A percentile compares a stretch with the other conserved stretches of the same genome.
phyloP scores from a whole-genome alignment of 2,888 invertebrate species.

The Microchrysa polita region DNA sequence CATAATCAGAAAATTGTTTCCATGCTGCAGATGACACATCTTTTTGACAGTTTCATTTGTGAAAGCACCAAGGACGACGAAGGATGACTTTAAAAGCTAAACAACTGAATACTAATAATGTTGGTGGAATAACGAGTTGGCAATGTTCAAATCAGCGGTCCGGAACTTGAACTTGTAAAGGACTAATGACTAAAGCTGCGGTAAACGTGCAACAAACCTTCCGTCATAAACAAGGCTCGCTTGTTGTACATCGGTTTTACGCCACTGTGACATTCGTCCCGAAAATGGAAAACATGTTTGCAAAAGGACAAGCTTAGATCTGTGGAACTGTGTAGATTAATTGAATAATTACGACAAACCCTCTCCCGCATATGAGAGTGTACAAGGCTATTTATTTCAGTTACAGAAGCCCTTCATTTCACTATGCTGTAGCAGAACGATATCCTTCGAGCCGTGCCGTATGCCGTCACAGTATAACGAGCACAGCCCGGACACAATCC shows the following conservation, averaged over 20 bases:
- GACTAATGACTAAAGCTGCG: too few relatives aligned
- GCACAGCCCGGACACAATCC: neutral
- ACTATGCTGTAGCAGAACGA: neutral
- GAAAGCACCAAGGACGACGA: constrained; percentile 32
- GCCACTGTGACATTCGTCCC: constrained; percentile 14
- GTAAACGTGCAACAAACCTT: too few relatives aligned
- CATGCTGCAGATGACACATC: constrained; percentile 46
- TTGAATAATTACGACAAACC: constrained; percentile 54
- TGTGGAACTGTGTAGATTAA: constrained; percentile 52
- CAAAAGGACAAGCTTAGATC: constrained; percentile 10
- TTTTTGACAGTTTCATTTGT: constrained; percentile 47
- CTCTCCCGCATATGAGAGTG: constrained; percentile 50
- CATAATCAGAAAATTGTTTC: constrained; percentile 47
- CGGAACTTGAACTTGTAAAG: neutral
- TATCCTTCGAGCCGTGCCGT: neutral
- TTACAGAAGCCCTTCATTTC: constrained; percentile 34
- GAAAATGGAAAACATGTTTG: constrained; percentile 21
- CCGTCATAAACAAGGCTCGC: too few relatives aligned
- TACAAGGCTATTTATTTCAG: constrained; percentile 48
- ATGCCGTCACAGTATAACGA: constrained; percentile 1
- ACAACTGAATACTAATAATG: constrained; percentile 41
- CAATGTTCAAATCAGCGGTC: neutral
- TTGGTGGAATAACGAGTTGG: constrained; percentile 8
- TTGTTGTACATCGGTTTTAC: neutral
- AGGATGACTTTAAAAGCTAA: constrained; percentile 41